These are phyloP conservation scores for Ranitomeya imitator DNA, from an alignment of 2,113 vertebrate species.

Conservation along the genomic window DNA sequence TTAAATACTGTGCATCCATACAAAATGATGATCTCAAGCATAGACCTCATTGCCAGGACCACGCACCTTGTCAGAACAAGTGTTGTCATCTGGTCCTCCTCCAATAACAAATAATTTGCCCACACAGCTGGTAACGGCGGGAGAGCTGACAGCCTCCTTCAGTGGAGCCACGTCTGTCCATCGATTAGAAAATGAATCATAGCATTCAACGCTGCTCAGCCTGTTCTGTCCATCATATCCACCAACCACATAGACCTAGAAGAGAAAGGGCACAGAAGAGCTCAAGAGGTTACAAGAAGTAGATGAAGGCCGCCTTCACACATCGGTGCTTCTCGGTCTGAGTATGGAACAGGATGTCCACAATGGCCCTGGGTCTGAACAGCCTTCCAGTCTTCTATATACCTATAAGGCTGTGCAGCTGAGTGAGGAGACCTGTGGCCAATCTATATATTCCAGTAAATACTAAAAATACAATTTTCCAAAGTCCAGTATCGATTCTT, in stretches of 20 bases:
- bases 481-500: too few species aligned
- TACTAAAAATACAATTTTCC: too few species aligned
- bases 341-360: too few species aligned
- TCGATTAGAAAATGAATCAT: slow-evolving; percentile 95
- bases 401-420: too few species aligned
- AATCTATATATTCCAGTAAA: too few species aligned
- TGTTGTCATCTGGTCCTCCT: slow-evolving; percentile 93
- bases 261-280: slow-evolving; percentile 4
- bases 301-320: too few species aligned
- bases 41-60: neutral
- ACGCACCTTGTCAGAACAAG: slow-evolving; percentile 94
- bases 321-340: too few species aligned
- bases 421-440: too few species aligned
- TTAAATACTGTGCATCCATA: too few species aligned
- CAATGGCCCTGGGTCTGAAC: too few species aligned
- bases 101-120: slow-evolving; percentile 95
- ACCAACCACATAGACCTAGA: slow-evolving; percentile 92
- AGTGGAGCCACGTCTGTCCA: slow-evolving; percentile 96
- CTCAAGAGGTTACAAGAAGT: neutral
- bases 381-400: too few species aligned
- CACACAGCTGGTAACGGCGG: slow-evolving; percentile 89
- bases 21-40: neutral
- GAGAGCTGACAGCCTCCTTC: slow-evolving; percentile 95
- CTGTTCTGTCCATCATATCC: slow-evolving; percentile 95
- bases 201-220: slow-evolving; percentile 95